Base-by-base conservation (phyloP, 1,140 invertebrate genomes). In the Sycophaga agraensis region DNA sequence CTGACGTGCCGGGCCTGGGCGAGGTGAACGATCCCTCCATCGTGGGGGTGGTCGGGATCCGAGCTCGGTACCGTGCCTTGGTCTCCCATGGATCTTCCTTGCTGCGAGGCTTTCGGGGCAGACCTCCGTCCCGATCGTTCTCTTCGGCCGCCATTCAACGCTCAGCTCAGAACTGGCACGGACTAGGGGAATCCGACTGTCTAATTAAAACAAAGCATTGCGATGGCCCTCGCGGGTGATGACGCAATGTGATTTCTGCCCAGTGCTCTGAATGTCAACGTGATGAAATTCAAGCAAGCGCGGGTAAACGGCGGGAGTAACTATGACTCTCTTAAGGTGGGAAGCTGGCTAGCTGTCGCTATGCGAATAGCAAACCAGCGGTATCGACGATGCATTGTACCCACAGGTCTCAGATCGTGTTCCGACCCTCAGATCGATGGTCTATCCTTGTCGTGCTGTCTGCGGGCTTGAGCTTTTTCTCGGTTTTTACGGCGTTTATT, bases 131-230 rank as follows among this genome's bases (percentile, higher is more conserved):
- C n/a, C n/a, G 40, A 19, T 17, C 40, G n/a, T 19, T 17, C 66
- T 69, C 68, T 71, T 75, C 71, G 82, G 79, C 80, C 79, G 76
- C 81, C 84, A 82, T 81, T 82, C 26, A 88, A 87, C 87, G 83
- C 82, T 84, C 85, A 84, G 81, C 86, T 89, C 87, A 88, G 88
- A 90, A 90, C 88, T 89, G 88, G 88, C 84, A 74, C 87, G 86
- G 87, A 89, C 88, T 81, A 83, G 84, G 85, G 84, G 85, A 87
- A 87, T 88, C 86, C 84, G 85, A 88, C 86, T 88, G 86, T 87
- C 85, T 90, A 90, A 90, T 91, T 89, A 90, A 89, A 90, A 88
- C 87, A 88, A 87, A 89, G 87, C 87, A 88, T 88, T 87, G 85
- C 82, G 85, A 89, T 87, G 86, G 85, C 83, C 82, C 79, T 72